Base-by-base conservation (phyloP, 2,888 invertebrate genomes). In the Molanna angustata region DNA sequence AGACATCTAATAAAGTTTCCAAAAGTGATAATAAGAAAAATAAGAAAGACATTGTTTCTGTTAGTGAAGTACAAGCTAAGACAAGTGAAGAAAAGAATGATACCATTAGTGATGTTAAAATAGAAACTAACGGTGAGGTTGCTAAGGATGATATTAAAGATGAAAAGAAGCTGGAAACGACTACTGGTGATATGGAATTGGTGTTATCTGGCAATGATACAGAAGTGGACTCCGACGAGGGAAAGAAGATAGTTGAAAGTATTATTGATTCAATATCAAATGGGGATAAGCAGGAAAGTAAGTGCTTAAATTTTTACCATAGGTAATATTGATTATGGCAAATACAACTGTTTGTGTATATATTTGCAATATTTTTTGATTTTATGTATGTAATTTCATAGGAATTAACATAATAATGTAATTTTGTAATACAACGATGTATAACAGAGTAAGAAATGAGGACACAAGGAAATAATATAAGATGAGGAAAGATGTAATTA, bases 161-260 rank as follows among this genome's bases (percentile, higher is more conserved):
- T 11, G 31, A 37, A 13, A 37, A 47, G 47, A 46, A 42, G 35
- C 22, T 35, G n/a, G 44, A 57, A 27, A 39, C 14, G 4, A 9
- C 31, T 0, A 41, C 3, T 35, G 45, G 53, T 33, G 27, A 27
- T 16, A 70, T 67, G 17, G 55, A 53, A 9, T 70, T 74, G 52
- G 61, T 75, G 50, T 61, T 74, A 47, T 73, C 73, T 62, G 76
- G 20, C 7, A 74, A 71, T 60, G 76, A 76, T 62, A 73, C 76
- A 7, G 76, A 79, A 57, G 75, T 86, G 55, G 87, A 87, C 64
- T 85, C 90, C 4, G 90, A 90, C 63, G 91, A 91, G 61, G 93
- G 91, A 3, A 94, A 94, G 70, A 93, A 93, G 72, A 89, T 94
- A 59, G 91, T 94, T 1, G 93, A 94, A 67, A 88, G 88, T 62